Conservation (phyloP, 23 tunicate species). For the Halocynthia aurantium region DNA sequence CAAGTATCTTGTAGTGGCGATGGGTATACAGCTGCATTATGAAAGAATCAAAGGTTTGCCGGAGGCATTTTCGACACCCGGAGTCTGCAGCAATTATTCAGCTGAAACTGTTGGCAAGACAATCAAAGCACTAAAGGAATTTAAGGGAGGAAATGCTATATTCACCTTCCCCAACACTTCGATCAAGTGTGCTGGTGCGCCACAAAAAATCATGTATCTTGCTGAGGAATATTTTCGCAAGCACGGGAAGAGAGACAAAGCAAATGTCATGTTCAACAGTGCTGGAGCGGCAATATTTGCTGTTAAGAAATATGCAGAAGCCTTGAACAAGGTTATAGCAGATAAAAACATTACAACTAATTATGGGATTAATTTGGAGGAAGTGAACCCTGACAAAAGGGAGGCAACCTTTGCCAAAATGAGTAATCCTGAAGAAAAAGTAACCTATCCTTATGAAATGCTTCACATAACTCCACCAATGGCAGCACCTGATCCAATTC, state of each 20-base stretch:
- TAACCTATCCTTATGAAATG: conserved; percentile 74
- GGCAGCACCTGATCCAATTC: conserved; percentile 49
- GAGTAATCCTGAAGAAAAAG: conserved; percentile 62
- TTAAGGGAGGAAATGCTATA: conserved; percentile 89
- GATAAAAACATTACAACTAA: conserved; percentile 50
- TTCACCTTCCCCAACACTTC: conserved; percentile 91
- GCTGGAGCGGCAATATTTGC: conserved; percentile 90
- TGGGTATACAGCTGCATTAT: conserved; percentile 70
- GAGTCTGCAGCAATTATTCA: conserved; percentile 92
- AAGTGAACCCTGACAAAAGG: conserved; percentile 65
- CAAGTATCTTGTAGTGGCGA: conserved; percentile 83
- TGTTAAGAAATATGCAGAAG: conserved; percentile 86
- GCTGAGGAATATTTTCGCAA: conserved; percentile 81
- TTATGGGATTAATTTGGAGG: conserved; percentile 72
- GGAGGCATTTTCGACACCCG: conserved; percentile 86
- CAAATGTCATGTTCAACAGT: conserved; percentile 84
- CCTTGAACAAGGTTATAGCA: conserved; percentile 72
- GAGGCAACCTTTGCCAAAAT: conserved; percentile 76
- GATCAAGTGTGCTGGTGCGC: conserved; percentile 95
- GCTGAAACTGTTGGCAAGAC: conserved; percentile 67
- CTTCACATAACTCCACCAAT: conserved; percentile 86
- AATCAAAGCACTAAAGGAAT: conserved; percentile 54
- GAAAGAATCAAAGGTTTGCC: conserved; percentile 85
- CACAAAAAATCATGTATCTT: conserved; percentile 93
- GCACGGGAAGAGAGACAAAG: conserved; percentile 77